Conservation (phyloP, 2,888 invertebrate genomes). For the Phasia obesa region DNA sequence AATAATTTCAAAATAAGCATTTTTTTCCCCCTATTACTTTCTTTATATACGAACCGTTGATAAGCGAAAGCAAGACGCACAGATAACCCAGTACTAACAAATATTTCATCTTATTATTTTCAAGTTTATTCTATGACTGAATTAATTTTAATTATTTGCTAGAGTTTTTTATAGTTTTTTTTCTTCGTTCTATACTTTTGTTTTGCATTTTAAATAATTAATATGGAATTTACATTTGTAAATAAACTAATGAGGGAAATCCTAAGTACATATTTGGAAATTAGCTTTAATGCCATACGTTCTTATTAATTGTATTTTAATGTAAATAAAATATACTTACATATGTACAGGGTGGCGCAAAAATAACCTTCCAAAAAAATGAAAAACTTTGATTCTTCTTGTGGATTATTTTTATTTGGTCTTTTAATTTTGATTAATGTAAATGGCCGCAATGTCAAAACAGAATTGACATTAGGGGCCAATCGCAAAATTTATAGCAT, state of each 20-base stretch:
- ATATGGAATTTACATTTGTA: neutral
- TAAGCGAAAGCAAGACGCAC: conserved; percentile 29
- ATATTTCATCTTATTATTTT: conserved; percentile 31
- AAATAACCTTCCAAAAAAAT: too few species aligned
- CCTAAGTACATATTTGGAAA: conserved; percentile 27
- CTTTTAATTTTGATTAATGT: too few species aligned
- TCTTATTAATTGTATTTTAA: conserved; percentile 31
- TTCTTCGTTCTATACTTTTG: neutral
- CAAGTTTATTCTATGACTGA: conserved; percentile 20
- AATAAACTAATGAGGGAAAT: conserved; percentile 24
- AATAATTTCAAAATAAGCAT: neutral
- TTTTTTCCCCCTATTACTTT: too few species aligned
- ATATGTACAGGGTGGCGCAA: too few species aligned
- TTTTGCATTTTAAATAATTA: conserved; percentile 1
- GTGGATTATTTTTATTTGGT: too few species aligned
- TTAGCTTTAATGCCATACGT: neutral
- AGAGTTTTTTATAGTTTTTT: conserved; percentile 51
- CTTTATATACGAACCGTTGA: conserved; percentile 39
- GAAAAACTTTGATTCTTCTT: too few species aligned
- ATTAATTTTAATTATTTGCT: neutral
- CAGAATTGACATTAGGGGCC: too few species aligned
- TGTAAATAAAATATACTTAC: too few species aligned
- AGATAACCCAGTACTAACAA: conserved; percentile 9
- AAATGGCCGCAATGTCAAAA: too few species aligned
- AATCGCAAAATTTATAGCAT: too few species aligned